phyloP scores from a whole-genome alignment of 1,140 invertebrate genomes.

The Lethrus apterus region DNA sequence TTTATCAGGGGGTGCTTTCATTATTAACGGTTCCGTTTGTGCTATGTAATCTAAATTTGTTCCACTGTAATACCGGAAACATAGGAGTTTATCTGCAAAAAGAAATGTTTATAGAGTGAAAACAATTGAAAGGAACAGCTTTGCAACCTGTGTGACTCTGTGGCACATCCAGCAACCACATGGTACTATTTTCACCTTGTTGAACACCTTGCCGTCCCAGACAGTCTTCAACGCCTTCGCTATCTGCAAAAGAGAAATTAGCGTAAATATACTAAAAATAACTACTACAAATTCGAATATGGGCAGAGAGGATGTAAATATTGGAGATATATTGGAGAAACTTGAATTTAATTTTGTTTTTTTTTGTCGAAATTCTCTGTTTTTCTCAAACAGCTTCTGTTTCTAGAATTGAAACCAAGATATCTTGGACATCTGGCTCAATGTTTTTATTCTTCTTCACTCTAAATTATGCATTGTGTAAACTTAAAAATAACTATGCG shows the following conservation, averaged over 20 bases:
- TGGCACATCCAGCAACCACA: constrained; percentile 38
- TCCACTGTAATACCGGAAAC: constrained; percentile 47
- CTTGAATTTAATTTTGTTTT: no score
- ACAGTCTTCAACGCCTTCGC: constrained; percentile 11
- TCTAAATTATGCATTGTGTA: no score
- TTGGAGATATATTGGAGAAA: no score
- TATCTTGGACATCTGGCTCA: no score
- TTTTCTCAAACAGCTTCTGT: no score
- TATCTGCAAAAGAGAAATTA: constrained; percentile 14
- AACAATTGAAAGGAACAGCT: not conserved
- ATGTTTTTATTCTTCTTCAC: no score
- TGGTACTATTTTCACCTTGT: constrained; percentile 23
- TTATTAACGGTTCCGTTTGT: constrained; percentile 42
- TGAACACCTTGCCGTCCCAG: constrained; percentile 18
- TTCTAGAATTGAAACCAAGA: no score
- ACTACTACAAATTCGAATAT: no score
- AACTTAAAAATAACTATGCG: no score
- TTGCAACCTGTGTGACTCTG: constrained; percentile 20
- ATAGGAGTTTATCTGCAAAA: constrained; percentile 40
- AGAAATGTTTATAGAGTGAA: constrained; percentile 32
- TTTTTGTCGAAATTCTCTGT: no score
- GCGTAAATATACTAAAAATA: not conserved
- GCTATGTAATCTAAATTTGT: constrained; percentile 43
- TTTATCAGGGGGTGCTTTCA: constrained; percentile 36
- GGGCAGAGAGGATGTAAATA: no score